Evolutionary conservation across 2,888 invertebrate species (phyloP), one percentile per base, ranked within the genome.

Genomic region (Thera britannica): DNA sequence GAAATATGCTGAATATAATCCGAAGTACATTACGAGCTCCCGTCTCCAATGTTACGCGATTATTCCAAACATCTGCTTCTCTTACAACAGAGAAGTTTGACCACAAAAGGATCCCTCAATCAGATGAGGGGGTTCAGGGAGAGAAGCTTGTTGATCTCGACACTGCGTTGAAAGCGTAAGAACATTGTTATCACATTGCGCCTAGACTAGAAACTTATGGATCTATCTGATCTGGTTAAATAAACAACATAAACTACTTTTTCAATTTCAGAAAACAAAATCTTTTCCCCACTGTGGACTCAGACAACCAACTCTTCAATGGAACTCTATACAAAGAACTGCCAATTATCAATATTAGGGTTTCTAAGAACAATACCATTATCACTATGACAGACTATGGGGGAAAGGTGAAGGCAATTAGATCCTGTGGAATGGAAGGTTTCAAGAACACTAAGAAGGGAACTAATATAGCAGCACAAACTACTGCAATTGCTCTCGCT

Each of bases 401-500:
- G 84, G 98, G 98, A 88, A 87, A 78, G 60, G 87, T 90, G 0
- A 95, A 96, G 79, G 76, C 97, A 8, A 94, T 96, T 34, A 91
- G 96, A 51, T 96, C 97, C 0, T 97, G 98, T 90, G 98, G 99
- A 0, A 94, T 96, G 77, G 99, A 99, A 86, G 99, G 99, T 4
- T 99, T 98, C 83, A 98, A 98, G 90, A 98, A 99, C 87, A 96
- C 98, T 0, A 96, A 97, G 77, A 99, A 99, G 89, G 99, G 99
- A 71, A 99, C 99, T 3, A 99, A 98, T 84, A 97, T 99, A 80
- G 99, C 99, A 51, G 99, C 98, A 2, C 99, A 99, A 90, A 97
- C 98, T 9, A 97, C 98, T 36, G 99, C 98, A 36, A 96, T 98
- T 64, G 95, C 94, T 67, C 90, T 98, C 77, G 96, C 97, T 75